Evolutionary conservation across 2,797 vertebrate species (phyloP), one percentile per base, ranked within the genome.

Genomic region (Scolopax bukidnonensis): DNA sequence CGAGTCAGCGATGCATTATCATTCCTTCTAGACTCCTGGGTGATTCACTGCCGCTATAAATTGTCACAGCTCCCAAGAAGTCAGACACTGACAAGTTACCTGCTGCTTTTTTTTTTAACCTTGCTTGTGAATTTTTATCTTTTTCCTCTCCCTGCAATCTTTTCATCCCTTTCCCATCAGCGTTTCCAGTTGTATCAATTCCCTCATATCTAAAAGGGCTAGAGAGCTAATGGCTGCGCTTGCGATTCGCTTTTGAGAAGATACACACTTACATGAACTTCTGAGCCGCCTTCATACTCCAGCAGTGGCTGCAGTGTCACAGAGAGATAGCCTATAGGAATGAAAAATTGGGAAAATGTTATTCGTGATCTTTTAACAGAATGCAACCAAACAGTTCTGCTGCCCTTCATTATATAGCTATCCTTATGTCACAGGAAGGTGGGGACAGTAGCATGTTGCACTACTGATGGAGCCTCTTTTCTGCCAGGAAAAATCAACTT

Each of bases 211-310:
- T 61, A 47, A 36, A 71, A 79, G 61, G 12, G 14, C n/a, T 14
- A 19, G 36, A 75, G 74, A 78, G 48, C 10, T 23, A 54, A 75
- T 0, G 9, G 65, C 14, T 41, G 70, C 33, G 69, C 76, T 40
- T 43, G 32, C 23, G 64, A 40, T 1, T 43, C 54, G 15, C 32
- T 3, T 65, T 41, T 30, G 16, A 16, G 50, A 75, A 71, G 27
- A 36, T 2, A 30, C 20, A 77, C 73, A 78, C 95, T 92, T 63
- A 92, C 84, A 23, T 28, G 86, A 87, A 93, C 61, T 84, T 64
- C 74, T 76, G 95, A 95, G 84, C 47, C 77, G 19, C 50, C 88
- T 80, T 93, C 92, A 85, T 81, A 23, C 45, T 86, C 84, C 21
- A 54, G 43, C n/a, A 50, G 75, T 6, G 53, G 19, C 61, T 80